A percentile compares a stretch with the other conserved stretches of the same genome.
phyloP scores from a whole-genome alignment of 2,888 invertebrate genomes.

The Drosophila villosipedis region DNA sequence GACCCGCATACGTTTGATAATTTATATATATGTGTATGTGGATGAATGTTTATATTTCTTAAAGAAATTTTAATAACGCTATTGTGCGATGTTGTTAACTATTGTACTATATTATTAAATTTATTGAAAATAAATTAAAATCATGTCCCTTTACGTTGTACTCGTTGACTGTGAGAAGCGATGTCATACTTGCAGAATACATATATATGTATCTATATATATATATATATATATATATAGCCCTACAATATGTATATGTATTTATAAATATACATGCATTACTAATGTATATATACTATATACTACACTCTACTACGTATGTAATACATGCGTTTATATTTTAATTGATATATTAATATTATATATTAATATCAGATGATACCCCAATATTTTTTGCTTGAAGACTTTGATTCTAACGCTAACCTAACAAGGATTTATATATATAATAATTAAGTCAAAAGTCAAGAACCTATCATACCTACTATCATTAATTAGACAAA shows the following conservation, averaged over 20 bases:
- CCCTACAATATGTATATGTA: constrained; percentile 7
- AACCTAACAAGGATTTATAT: constrained; percentile 34
- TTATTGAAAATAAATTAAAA: constrained; percentile 81
- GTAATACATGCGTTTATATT: constrained; percentile 63
- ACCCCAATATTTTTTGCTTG: constrained; percentile 31
- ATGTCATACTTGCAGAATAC: constrained; percentile 42
- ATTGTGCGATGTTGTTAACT: constrained; percentile 84
- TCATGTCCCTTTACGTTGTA: constrained; percentile 66
- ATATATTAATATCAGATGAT: constrained; percentile 73
- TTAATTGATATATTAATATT: constrained; percentile 72
- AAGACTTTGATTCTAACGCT: constrained; percentile 44
- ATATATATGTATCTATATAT: constrained; percentile 13
- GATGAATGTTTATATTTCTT: constrained; percentile 84
- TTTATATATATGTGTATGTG: constrained; percentile 66
- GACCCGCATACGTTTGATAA: constrained; percentile 62
- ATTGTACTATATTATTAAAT: constrained; percentile 81
- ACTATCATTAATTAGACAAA: constrained; percentile 28
- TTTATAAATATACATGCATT: constrained; percentile 21
- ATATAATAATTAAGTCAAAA: constrained; percentile 46
- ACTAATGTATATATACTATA: constrained; percentile 23
- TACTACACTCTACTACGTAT: constrained; percentile 44
- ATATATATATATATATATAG: constrained; percentile 23
- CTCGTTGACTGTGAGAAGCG: constrained; percentile 43
- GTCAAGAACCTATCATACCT: constrained; percentile 59
- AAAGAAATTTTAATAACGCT: constrained; percentile 85